Base-by-base conservation (phyloP, 2,888 invertebrate genomes). In the Dryadula phaetusa region DNA sequence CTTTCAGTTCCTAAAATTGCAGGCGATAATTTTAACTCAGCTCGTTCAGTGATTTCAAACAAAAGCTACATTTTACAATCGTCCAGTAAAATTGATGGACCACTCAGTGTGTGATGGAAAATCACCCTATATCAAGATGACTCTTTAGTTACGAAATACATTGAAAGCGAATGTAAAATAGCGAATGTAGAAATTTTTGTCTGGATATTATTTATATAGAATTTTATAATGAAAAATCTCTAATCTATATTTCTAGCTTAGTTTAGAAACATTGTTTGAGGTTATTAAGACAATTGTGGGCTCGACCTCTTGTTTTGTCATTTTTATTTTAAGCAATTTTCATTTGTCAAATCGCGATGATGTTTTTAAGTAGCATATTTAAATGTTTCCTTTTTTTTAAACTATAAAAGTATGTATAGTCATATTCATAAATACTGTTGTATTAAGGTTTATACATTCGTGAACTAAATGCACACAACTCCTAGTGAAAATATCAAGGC, bases 41-140 rank as follows among this genome's bases (percentile, higher is more conserved):
- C 20, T 28, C 49, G 42, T 42, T 60, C 40, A 28, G 22, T 54
- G 63, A 62, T 67, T 67, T 67, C 25, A 64, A 58, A 67, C 64
- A 64, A 67, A 53, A 64, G 62, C 28, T 37, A 18, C 28, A 52
- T 52, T 63, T 58, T 52, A 42, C 63, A 63, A 63, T 63, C 40
- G 56, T 20, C 56, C 32, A 34, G 34, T 42, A 14, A 62, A 47
- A 42, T 49, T 52, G 56, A 58, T 62, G 40, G 64, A 40, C 40
- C 64, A 47, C 64, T 40, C 54, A 44, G 34, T 34, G 18, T 32
- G 44, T 28, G 46, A 20, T 56, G 16, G 25, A 56, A 64, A 47
- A 58, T 18, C 6, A 25, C 60, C 18, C 18, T 60, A 60, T 25
- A 60, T 32, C 58, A 44, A 16, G 18, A 18, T 14, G 20, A 37